Evolutionary conservation across 53 echinoderm and acorn worm species (phyloP).

Genomic region (Arbacia lixula): DNA sequence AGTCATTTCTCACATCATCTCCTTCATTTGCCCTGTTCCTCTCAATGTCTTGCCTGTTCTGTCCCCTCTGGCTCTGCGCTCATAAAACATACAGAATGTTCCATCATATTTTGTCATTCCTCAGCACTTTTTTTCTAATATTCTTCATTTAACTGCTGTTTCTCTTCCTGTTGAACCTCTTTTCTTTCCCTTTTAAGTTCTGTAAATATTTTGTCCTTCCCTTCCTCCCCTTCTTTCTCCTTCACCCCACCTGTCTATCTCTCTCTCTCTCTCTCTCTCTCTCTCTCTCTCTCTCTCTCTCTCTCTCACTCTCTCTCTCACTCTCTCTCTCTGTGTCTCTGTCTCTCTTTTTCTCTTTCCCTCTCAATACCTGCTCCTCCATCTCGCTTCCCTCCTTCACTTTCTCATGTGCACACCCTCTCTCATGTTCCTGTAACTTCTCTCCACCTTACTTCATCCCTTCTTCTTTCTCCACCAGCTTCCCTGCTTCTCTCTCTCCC

Average conservation of each 20-base stretch:
- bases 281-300: background rate
- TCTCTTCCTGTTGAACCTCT: background rate
- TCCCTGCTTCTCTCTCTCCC: no score
- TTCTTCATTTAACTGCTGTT: no score
- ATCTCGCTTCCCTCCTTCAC: background rate
- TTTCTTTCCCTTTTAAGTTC: background rate
- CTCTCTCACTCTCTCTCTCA: background rate
- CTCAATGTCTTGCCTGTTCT: no score
- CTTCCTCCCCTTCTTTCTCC: background rate
- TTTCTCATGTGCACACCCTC: background rate
- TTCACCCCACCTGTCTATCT: no score
- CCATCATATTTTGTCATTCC: background rate
- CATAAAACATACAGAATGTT: no score
- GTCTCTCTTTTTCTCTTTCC: background rate
- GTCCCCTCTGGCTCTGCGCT: no score
- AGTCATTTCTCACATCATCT: no score
- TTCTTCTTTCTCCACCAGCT: no score
- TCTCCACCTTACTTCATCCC: no score
- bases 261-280: background rate
- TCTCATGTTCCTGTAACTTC: no score
- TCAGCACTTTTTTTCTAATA: no score
- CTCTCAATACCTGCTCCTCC: background rate
- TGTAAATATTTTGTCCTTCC: background rate
- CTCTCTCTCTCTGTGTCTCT: background rate
- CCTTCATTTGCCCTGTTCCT: no score